These are phyloP conservation scores for Vireo altiloquus DNA, from an alignment of 2,113 vertebrate species.

Conservation along the genomic window DNA sequence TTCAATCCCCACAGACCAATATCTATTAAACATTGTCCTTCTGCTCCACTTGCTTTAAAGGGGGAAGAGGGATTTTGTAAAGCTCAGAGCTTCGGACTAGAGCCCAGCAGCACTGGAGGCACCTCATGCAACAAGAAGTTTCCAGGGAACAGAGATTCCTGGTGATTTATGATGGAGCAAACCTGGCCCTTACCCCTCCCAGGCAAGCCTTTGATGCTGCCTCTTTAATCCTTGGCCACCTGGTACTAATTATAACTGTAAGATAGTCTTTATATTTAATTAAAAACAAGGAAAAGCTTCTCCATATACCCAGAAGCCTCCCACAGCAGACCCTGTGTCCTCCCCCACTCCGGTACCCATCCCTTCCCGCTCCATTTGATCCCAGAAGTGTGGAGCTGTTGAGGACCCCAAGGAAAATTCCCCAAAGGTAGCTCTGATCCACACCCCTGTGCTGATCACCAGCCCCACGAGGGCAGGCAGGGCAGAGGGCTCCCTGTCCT, in stretches of 20 bases:
- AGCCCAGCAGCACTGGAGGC: neutral
- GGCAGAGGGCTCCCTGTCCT: neutral
- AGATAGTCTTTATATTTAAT: conserved; percentile 40
- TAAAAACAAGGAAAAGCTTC: conserved; percentile 37
- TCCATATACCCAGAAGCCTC: neutral
- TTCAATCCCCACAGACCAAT: neutral
- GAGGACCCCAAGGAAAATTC: neutral
- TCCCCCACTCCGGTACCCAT: neutral
- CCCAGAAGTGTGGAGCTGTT: accelerated
- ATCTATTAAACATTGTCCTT: neutral
- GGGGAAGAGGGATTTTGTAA: neutral
- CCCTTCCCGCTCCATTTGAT: neutral
- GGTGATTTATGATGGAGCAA: conserved; percentile 25
- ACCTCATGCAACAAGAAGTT: accelerated
- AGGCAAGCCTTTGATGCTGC: conserved; percentile 31
- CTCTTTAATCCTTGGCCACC: conserved; percentile 43
- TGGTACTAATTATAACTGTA: conserved; percentile 20
- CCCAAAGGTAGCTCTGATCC: accelerated
- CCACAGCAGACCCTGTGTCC: neutral
- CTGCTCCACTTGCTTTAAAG: neutral
- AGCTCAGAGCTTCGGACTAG: neutral
- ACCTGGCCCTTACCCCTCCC: neutral
- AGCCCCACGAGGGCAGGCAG: neutral
- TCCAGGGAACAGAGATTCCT: neutral
- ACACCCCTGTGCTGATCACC: accelerated